Base-by-base conservation (phyloP, 2,888 invertebrate genomes). In the Mayetiola destructor region DNA sequence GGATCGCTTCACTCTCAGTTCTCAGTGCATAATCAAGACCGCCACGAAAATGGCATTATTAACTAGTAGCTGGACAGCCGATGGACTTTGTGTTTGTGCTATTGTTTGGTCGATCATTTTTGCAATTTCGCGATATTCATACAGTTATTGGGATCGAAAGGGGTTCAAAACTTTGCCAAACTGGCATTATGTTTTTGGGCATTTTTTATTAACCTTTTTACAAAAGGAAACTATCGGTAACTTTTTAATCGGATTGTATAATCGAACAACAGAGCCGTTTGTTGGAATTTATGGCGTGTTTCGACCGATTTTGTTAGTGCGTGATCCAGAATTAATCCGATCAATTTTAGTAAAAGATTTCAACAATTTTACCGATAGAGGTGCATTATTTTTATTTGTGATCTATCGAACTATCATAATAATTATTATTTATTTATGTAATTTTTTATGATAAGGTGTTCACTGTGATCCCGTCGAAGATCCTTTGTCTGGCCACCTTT, bases 261-360 rank as follows among this genome's bases (percentile, higher is more conserved):
- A 54, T 2, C 1, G 64, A 68, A 70, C 55, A 66, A 69, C 60
- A 21, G 57, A 59, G 32, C 66, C 65, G 60, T 73, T 66, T 61
- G 67, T 77, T 2, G 80, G 80, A 1, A 67, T 80, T 66, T 80
- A 79, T 63, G 75, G 76, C 57, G 77, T 80, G 59, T 73, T 76
- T 59, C 70, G 75, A 55, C 79, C 78, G 20, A 76, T 76, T 48
- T 68, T 81, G 56, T 66, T 79, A 53, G 69, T 80, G 3, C 71
- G 80, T 60, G 78, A 80, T 66, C 75, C 77, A 37, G 74, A 77
- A 16, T 65, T 80, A 57, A 75, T 78, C n/a, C 79, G 78, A 64
- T 68, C 73, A 54, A 71, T 81, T 21, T 64, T 80, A 58, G 73
- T 76, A 29, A 76, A 75, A 64, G 80, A 81, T 64, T 81, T 79